phyloP scores from a whole-genome alignment of 1,140 invertebrate genomes.

The Hyles vespertilio region DNA sequence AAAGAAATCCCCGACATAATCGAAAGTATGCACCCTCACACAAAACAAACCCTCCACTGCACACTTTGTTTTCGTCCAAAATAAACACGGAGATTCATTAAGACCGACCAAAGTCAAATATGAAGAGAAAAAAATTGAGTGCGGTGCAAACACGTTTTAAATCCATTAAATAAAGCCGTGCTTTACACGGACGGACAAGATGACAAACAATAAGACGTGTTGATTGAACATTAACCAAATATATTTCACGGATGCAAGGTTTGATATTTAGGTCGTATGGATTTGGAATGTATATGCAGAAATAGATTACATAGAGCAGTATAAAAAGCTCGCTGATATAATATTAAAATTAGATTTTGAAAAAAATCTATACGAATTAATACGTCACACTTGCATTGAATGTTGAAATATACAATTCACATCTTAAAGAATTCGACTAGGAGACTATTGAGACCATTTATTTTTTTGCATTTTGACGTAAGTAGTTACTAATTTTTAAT shows the following conservation, averaged over 20 bases:
- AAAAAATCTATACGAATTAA: too few relatives aligned
- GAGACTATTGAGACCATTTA: too few relatives aligned
- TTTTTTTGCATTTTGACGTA: too few relatives aligned
- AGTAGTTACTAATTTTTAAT: too few relatives aligned
- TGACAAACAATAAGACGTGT: constrained; percentile 40
- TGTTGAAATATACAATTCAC: too few relatives aligned
- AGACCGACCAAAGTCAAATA: constrained; percentile 17
- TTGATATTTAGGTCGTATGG: not conserved
- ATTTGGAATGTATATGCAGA: too few relatives aligned
- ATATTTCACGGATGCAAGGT: not conserved
- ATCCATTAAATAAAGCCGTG: constrained; percentile 56
- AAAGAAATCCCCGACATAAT: too few relatives aligned
- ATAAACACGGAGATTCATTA: constrained; percentile 22
- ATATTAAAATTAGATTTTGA: too few relatives aligned
- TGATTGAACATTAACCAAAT: not conserved
- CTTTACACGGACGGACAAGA: constrained; percentile 43
- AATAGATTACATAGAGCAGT: too few relatives aligned
- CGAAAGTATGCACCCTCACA: not conserved
- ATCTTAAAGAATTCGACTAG: too few relatives aligned
- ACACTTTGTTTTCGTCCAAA: constrained; percentile 22
- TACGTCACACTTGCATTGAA: too few relatives aligned
- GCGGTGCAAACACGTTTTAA: constrained; percentile 43
- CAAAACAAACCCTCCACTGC: constrained; percentile 10
- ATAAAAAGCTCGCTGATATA: too few relatives aligned
- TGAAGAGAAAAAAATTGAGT: constrained; percentile 22